phyloP scores from a whole-genome alignment of 1,140 invertebrate genomes.

The Frieseomelitta varia region DNA sequence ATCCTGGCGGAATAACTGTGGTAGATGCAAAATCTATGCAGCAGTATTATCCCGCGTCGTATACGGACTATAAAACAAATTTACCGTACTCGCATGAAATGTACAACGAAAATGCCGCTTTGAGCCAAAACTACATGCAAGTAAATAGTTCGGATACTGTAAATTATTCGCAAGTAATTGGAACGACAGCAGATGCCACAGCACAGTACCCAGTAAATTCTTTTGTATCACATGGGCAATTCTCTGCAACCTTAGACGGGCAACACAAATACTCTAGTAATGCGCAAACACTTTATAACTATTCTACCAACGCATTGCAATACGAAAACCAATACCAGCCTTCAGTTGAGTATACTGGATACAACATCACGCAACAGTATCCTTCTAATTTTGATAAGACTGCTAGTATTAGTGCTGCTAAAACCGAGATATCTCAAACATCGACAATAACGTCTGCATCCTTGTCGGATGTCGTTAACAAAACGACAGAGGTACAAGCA shows the following conservation, averaged over 20 bases:
- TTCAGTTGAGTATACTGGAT: conserved; percentile 31
- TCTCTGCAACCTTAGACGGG: conserved; percentile 13
- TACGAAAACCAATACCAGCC: conserved; percentile 53
- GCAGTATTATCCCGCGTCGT: conserved; percentile 52
- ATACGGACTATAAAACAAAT: conserved; percentile 54
- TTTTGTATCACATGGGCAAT: conserved; percentile 50
- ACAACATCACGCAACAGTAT: conserved; percentile 49
- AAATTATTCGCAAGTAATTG: conserved; percentile 45
- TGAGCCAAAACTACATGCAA: conserved; percentile 46
- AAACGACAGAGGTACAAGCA: conserved; percentile 18
- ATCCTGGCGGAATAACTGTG: conserved; percentile 26
- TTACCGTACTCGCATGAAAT: conserved; percentile 43
- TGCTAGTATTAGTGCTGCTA: background rate
- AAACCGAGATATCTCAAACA: conserved; percentile 30
- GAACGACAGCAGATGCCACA: conserved; percentile 18
- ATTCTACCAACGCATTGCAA: conserved; percentile 40
- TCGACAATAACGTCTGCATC: conserved; percentile 11
- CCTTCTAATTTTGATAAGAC: conserved; percentile 47
- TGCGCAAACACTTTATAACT: conserved; percentile 49
- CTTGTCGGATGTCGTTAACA: conserved; percentile 16
- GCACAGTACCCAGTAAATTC: conserved; percentile 51
- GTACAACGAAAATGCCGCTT: conserved; percentile 49
- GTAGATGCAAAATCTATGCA: conserved; percentile 50
- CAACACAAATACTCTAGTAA: conserved; percentile 51
- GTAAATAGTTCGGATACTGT: conserved; percentile 28